These are phyloP conservation scores for Rhyacichthys aspro DNA, from an alignment of 2,797 vertebrate genomes.

Conservation along the genomic window DNA sequence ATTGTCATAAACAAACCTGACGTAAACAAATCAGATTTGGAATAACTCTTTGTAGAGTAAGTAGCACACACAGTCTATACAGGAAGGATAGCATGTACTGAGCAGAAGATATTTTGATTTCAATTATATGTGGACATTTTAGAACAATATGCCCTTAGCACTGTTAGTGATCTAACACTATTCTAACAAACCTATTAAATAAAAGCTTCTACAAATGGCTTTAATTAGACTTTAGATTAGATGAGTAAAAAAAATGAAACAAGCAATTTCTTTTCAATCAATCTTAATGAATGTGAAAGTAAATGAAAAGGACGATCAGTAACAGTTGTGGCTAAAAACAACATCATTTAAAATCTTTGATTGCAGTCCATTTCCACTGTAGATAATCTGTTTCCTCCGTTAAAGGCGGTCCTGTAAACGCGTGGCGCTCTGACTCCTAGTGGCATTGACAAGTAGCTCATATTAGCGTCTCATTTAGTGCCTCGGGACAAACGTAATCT, in stretches of 20 bases:
- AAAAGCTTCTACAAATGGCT: not conserved
- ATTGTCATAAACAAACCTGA: too few relatives aligned
- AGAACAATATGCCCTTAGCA: not conserved
- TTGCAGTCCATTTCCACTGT: slow-evolving; percentile 7
- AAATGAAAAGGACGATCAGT: not conserved
- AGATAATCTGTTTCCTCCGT: slow-evolving; percentile 20
- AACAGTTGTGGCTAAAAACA: slow-evolving; percentile 10
- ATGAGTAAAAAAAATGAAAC: slow-evolving; percentile 1
- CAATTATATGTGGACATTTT: not conserved
- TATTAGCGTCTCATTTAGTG: slow-evolving; percentile 52
- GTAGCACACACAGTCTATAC: too few relatives aligned
- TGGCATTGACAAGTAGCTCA: slow-evolving; percentile 46
- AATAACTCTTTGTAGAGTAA: too few relatives aligned
- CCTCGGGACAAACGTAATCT: slow-evolving; percentile 38
- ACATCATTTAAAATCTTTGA: slow-evolving; percentile 10
- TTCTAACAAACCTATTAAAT: slow-evolving; percentile 6
- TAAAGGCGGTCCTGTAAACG: slow-evolving; percentile 17
- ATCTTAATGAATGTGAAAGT: not conserved
- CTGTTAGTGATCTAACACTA: slow-evolving; percentile 2
- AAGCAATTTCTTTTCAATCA: not conserved
- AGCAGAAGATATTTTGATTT: not conserved
- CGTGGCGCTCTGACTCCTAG: slow-evolving; percentile 23
- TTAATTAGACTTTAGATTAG: slow-evolving; percentile 7
- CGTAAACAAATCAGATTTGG: too few relatives aligned
- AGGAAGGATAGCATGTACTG: too few relatives aligned